Base-by-base conservation (phyloP, 2,888 invertebrate species). In the Drosophila stalkeri region DNA sequence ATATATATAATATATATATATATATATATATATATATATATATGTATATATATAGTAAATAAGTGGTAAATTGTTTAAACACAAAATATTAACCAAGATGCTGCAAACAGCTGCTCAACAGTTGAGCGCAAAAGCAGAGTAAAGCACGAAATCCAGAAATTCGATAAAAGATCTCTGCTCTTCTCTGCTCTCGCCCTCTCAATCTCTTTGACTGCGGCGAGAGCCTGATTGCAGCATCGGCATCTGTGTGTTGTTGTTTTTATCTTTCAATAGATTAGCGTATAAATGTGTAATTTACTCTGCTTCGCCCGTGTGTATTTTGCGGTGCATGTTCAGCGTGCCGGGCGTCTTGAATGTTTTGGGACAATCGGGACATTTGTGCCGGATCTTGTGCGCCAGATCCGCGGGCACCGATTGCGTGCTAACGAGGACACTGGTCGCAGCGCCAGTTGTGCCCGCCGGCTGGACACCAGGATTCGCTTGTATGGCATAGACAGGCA, bases 221-320 rank as follows among this genome's bases (percentile, higher is more conserved):
- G 57, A n/a, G n/a, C 11, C 31, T 31, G 23, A 20, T 16, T 20
- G 51, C 63, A 63, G 63, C 43, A 51, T 56, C 72, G 56, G 20
- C 23, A 52, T 57, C 23, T 62, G 6, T 16, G 31, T 60, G 43
- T 51, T 12, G 49, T 16, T 31, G 35, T 11, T n/a, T 37, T 20
- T 27, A 27, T 27, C 54, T 12, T 62, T 8, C 52, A 37, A 16
- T 66, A 66, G 27, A 37, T 56, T 64, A 75, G 56, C 63, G 77
- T 72, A 80, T 86, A 70, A 82, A 85, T 82, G 74, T 83, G 74
- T 72, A 89, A 89, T 86, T 92, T 92, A 93, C 92, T 93, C 93
- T 91, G 92, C 92, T 89, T 92, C 93, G 86, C 92, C 92, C 71
- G 91, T 89, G 81, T 93, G 92, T 59, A 92, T 91, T 82, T 92